phyloP scores from a whole-genome alignment of 2,888 invertebrate species.

The Metalampra italica region DNA sequence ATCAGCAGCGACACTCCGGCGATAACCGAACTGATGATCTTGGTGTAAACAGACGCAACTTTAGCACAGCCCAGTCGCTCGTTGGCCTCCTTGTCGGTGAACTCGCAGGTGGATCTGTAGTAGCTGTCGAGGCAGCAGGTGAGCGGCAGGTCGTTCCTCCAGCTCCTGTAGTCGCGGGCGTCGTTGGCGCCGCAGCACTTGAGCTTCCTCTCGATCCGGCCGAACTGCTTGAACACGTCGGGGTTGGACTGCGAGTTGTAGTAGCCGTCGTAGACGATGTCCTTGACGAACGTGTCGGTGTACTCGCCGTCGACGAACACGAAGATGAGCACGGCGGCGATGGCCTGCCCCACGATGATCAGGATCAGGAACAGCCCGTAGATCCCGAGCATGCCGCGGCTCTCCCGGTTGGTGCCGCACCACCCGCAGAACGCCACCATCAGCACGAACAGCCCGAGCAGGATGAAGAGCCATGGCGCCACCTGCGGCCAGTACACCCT shows the following conservation, averaged over 20 bases:
- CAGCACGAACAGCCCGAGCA: constrained; percentile 60
- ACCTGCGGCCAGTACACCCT: constrained; percentile 72
- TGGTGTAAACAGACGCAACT: constrained; percentile 70
- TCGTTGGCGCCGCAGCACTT: constrained; percentile 71
- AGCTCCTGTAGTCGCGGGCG: constrained; percentile 66
- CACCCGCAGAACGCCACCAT: constrained; percentile 66
- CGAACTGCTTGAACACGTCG: constrained; percentile 61
- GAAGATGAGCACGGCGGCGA: constrained; percentile 63
- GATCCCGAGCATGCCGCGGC: constrained; percentile 60
- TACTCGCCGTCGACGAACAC: constrained; percentile 70
- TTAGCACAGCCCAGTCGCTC: constrained; percentile 70
- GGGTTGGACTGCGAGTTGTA: constrained; percentile 69
- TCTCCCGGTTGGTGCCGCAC: constrained; percentile 62
- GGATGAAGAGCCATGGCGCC: constrained; percentile 71
- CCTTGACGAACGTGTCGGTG: constrained; percentile 67
- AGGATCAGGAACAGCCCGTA: constrained; percentile 58
- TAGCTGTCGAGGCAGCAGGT: constrained; percentile 68
- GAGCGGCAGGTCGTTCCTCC: constrained; percentile 65
- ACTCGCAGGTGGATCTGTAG: constrained; percentile 64
- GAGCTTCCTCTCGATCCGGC: constrained; percentile 63
- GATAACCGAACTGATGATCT: constrained; percentile 68
- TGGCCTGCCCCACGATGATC: constrained; percentile 55
- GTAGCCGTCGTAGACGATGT: constrained; percentile 71
- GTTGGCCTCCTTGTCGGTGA: constrained; percentile 72
- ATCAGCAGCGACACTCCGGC: constrained; percentile 64